Base-by-base conservation (phyloP, 2,113 vertebrate genomes). In the Hoplias malabaricus region DNA sequence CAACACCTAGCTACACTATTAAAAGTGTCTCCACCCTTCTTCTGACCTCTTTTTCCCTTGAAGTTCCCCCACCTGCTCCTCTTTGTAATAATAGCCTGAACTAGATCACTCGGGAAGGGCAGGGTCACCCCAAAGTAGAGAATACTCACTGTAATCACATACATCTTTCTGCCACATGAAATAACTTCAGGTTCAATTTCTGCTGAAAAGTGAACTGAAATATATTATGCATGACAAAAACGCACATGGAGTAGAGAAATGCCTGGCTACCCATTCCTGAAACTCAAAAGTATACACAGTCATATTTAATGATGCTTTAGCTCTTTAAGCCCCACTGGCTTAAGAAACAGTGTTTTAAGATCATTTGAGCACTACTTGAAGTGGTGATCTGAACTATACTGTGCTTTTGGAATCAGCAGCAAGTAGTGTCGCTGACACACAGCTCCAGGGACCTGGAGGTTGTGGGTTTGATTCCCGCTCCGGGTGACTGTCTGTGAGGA, bases 1-100 rank as follows among this genome's bases (percentile, higher is more conserved):
- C 14, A 10, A 25, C 50, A n/a, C n/a, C 36, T 14, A 5, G 36
- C 33, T 50, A n/a, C 54, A 25, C 80, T 74, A 74, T 78, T 69
- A 82, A 54, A 62, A 69, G 43, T 46, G 54, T 27, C 19, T 50
- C 65, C 56, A 53, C 70, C 50, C 54, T 67, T 62, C 61, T 63
- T 34, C 40, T 82, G 80, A 82, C 80, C 80, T 78, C 70, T n/a
- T 74, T n/a, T 78, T 74, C 23, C 65, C 31, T 2, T 42, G 13
- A 59, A 59, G 7, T 21, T 11, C 36, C 40, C 50, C 34, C 62
- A 73, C 62, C 75, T 68, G 69, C 53, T 27, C 19, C 5, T 53
- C 40, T 53, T 33, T 25, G 21, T 77, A 68, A 81, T 77, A 61
- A 77, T 61, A 72, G 61, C 34, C 33, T 72, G 73, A 72, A 76